These are phyloP conservation scores for Actinemys pallida DNA, from an alignment of 2,113 vertebrate species.

Conservation along the genomic window DNA sequence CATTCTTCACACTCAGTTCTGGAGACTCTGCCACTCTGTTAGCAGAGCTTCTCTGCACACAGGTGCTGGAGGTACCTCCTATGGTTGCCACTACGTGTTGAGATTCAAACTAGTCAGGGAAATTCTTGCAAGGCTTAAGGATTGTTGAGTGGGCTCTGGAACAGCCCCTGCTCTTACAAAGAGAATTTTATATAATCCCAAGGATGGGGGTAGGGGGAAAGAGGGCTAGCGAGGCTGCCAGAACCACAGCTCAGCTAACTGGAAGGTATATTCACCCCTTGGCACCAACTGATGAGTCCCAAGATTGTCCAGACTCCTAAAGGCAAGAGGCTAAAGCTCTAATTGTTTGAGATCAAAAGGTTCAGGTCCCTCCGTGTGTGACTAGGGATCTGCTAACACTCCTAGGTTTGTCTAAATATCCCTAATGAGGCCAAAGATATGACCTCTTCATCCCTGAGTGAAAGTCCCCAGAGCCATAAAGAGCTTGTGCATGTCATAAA, in stretches of 20 bases:
- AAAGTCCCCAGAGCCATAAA: accelerated
- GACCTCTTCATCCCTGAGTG: background rate
- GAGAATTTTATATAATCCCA: background rate
- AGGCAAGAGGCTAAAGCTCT: background rate
- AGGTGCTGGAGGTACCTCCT: background rate
- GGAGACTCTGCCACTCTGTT: background rate
- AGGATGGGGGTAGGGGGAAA: too few species aligned
- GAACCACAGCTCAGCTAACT: background rate
- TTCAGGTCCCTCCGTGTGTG: background rate
- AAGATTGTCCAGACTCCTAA: too few species aligned
- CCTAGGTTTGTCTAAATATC: background rate
- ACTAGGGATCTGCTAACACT: background rate
- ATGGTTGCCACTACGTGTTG: background rate
- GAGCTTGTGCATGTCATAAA: background rate
- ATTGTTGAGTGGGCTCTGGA: background rate
- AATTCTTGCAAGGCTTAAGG: background rate
- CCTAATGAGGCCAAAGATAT: background rate
- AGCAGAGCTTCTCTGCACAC: background rate
- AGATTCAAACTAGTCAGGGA: background rate
- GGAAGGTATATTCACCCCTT: background rate
- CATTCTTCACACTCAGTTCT: too few species aligned
- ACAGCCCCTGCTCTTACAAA: background rate
- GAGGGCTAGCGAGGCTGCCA: background rate
- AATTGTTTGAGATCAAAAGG: background rate
- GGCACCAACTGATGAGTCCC: background rate